Evolutionary conservation across 2,113 vertebrate species (phyloP).

Genomic region (Urocynchramus pylzowi): DNA sequence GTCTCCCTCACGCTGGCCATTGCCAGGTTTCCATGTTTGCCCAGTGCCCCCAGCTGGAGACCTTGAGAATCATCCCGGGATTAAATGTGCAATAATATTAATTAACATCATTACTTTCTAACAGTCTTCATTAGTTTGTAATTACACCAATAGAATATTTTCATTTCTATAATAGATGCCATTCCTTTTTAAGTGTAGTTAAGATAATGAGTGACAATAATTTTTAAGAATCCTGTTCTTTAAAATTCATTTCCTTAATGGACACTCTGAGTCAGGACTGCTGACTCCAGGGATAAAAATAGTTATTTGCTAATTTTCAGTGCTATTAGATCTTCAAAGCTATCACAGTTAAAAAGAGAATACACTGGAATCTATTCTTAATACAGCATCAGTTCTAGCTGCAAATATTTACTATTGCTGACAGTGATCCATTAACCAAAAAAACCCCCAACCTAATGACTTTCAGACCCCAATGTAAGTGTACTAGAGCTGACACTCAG

Average conservation of each 20-base stretch:
- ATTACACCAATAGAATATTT: neutral
- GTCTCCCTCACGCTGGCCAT: accelerated
- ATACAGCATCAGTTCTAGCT: neutral
- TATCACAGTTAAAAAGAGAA: neutral
- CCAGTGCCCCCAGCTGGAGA: constrained; percentile 48
- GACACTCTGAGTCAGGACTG: neutral
- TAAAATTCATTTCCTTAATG: neutral
- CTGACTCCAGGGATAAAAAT: constrained; percentile 13
- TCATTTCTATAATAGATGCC: neutral
- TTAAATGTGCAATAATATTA: neutral
- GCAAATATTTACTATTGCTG: neutral
- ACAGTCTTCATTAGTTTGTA: neutral
- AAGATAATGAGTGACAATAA: neutral
- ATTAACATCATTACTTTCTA: neutral
- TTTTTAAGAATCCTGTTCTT: neutral
- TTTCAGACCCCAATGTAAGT: neutral
- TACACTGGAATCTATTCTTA: neutral
- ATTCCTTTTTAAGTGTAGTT: neutral
- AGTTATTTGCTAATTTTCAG: constrained; percentile 29
- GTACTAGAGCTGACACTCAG: neutral
- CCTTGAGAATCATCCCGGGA: neutral
- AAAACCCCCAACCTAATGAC: neutral
- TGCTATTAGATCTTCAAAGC: neutral
- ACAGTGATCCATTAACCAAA: neutral
- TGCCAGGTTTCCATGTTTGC: neutral